Conservation (phyloP, 1,140 invertebrate species). For the Venturia canescens region DNA sequence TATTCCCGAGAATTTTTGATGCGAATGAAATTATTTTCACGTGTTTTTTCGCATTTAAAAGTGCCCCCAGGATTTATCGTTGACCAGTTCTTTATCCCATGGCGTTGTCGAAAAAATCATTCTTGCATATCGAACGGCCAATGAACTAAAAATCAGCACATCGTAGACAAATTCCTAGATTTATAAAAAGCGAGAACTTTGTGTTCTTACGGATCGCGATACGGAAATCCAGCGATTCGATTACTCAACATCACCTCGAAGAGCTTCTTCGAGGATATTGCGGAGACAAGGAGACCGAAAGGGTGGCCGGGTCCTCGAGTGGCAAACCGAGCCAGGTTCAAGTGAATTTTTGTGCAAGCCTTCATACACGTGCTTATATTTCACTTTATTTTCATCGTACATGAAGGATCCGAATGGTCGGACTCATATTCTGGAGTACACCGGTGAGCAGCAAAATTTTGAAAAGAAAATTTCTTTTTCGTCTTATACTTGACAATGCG, state of each 20-base stretch:
- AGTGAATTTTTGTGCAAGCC: background rate
- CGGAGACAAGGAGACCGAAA: background rate
- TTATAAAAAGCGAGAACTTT: background rate
- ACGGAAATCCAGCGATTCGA: background rate
- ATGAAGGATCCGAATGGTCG: too few relatives aligned
- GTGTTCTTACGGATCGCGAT: background rate
- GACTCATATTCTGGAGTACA: too few relatives aligned
- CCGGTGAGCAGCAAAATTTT: too few relatives aligned
- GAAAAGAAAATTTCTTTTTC: too few relatives aligned
- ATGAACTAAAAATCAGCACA: background rate
- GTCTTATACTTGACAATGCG: too few relatives aligned
- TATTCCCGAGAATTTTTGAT: too few relatives aligned
- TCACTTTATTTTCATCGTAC: background rate
- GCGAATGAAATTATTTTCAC: too few relatives aligned
- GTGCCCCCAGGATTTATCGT: too few relatives aligned
- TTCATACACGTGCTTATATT: background rate
- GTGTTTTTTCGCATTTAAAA: too few relatives aligned
- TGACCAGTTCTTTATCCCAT: too few relatives aligned
- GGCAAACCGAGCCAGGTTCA: background rate
- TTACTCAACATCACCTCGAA: background rate
- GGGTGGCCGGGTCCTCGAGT: background rate
- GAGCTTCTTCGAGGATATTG: too few relatives aligned
- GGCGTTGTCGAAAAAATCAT: too few relatives aligned
- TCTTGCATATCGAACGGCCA: background rate
- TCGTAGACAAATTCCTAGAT: background rate